Evolutionary conservation across 2,113 vertebrate species (phyloP).

Genomic region (Cepphus grylle): DNA sequence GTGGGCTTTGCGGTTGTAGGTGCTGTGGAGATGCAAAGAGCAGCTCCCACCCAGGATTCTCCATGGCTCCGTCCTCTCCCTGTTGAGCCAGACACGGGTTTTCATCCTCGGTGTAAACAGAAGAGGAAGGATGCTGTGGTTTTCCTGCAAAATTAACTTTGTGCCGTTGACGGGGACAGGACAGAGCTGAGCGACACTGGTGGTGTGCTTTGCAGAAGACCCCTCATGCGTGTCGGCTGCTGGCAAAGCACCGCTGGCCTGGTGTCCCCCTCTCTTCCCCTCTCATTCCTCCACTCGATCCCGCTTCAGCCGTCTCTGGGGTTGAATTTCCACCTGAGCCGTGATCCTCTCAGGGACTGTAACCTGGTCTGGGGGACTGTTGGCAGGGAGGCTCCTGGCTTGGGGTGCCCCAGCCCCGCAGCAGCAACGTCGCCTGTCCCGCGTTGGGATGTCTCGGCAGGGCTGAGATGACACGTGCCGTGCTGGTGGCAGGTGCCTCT

Average conservation of each 20-base stretch:
- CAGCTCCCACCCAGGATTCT: background rate
- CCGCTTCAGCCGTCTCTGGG: accelerated
- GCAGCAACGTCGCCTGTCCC: accelerated
- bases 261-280: accelerated
- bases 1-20: background rate
- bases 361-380: background rate
- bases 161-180: background rate
- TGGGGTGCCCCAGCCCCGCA: background rate
- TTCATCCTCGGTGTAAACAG: background rate
- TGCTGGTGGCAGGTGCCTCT: background rate
- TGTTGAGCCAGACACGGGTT: accelerated
- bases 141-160: background rate
- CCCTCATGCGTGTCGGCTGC: accelerated
- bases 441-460: background rate
- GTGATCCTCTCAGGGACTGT: accelerated
- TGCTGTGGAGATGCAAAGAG: background rate
- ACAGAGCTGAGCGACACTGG: background rate
- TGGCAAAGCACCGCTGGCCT: background rate
- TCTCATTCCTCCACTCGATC: accelerated
- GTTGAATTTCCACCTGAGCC: background rate
- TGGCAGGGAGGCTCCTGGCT: no score
- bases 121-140: background rate
- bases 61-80: background rate
- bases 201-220: background rate
- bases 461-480: accelerated